Percentiles rank a stretch among this genome's conserved stretches.
Evolutionary conservation across 2,888 invertebrate species (phyloP).

Genomic region (Diaphora mendica): DNA sequence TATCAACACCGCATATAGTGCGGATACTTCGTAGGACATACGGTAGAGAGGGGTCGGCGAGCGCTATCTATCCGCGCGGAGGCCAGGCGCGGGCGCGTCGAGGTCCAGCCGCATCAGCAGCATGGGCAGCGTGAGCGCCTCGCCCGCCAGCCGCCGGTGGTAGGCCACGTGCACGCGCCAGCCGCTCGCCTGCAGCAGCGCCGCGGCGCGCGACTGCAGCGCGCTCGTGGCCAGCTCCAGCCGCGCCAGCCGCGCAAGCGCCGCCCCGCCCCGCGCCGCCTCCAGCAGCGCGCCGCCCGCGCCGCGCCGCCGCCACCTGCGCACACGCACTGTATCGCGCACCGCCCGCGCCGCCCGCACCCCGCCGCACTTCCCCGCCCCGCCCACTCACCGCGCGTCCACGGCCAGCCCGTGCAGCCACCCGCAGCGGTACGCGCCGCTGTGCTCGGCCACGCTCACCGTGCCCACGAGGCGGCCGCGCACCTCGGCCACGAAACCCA

Average conservation of each 20-base stretch:
- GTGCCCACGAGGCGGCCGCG: slow-evolving; percentile 63
- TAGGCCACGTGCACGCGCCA: slow-evolving; percentile 62
- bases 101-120: slow-evolving; percentile 53
- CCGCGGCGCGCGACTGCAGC: slow-evolving; percentile 49
- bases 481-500: slow-evolving; percentile 79
- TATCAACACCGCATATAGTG: too few relatives aligned
- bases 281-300: slow-evolving; percentile 42
- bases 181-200: slow-evolving; percentile 52
- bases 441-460: slow-evolving; percentile 57
- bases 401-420: slow-evolving; percentile 63
- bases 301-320: slow-evolving; percentile 29
- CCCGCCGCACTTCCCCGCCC: slow-evolving; percentile 38
- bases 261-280: slow-evolving; percentile 37
- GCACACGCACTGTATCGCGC: slow-evolving; percentile 25
- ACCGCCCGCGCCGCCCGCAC: slow-evolving; percentile 48
- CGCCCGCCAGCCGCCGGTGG: slow-evolving; percentile 63
- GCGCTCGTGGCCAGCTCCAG: slow-evolving; percentile 47
- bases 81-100: slow-evolving; percentile 42
- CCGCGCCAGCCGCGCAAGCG: slow-evolving; percentile 33
- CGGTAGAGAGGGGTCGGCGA: too few relatives aligned
- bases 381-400: slow-evolving; percentile 43
- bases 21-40: too few relatives aligned
- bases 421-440: slow-evolving; percentile 54
- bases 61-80: background rate
- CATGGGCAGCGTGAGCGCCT: slow-evolving; percentile 64